A percentile compares a stretch with the other conserved stretches of the same genome.
Conservation (phyloP, 2,888 invertebrate species). For the Cheiracanthium punctorium region DNA sequence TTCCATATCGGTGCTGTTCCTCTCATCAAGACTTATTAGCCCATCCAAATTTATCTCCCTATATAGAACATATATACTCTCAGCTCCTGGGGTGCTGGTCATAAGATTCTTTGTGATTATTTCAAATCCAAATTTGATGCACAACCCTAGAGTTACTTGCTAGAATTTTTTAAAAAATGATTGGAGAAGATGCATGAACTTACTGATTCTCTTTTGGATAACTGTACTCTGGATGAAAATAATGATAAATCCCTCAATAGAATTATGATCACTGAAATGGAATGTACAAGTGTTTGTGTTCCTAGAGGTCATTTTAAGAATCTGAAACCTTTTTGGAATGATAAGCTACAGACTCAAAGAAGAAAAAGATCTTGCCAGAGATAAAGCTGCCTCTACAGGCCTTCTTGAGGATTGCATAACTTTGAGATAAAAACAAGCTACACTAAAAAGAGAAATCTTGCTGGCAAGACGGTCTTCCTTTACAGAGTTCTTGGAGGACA, state of each 20-base stretch:
- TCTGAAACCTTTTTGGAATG: too few relatives aligned
- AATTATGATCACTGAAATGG: neutral
- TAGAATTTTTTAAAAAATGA: neutral
- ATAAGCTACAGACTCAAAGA: too few relatives aligned
- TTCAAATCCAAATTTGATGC: neutral
- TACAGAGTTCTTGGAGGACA: too few relatives aligned
- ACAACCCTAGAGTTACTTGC: neutral
- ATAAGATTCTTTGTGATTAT: neutral
- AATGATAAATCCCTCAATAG: neutral
- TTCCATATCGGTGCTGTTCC: neutral
- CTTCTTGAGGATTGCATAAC: too few relatives aligned
- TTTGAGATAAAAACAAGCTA: too few relatives aligned
- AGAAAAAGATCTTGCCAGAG: too few relatives aligned
- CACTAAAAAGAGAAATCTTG: too few relatives aligned
- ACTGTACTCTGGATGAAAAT: too few relatives aligned
- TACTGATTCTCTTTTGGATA: neutral
- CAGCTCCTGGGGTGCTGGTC: neutral
- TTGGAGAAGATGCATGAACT: neutral
- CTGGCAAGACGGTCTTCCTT: too few relatives aligned
- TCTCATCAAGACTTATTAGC: constrained; percentile 2
- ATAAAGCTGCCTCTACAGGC: too few relatives aligned
- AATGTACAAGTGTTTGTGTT: neutral
- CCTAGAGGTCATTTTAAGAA: too few relatives aligned
- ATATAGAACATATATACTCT: neutral
- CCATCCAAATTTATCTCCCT: neutral